Base-by-base conservation (phyloP, 2,888 invertebrate species). In the Meteorus cinctellus region DNA sequence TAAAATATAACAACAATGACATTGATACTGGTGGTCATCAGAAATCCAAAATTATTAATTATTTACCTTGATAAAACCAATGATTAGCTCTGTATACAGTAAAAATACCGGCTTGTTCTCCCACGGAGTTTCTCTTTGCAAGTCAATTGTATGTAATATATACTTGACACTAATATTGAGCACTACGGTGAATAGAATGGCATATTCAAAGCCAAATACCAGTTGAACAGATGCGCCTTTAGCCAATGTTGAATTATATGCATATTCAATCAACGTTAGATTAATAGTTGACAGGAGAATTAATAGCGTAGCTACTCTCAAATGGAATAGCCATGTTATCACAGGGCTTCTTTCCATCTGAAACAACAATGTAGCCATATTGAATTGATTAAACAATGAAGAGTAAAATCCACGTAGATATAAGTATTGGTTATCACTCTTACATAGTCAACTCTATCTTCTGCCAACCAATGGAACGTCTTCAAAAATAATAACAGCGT, bases 191-290 rank as follows among this genome's bases (percentile, higher is more conserved):
- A 98, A 91, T 70, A 99, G 91, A 88, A 99, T 97, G 79, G 98
- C 98, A 91, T 99, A 99, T 91, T 99, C 99, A 91, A 99, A 99
- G 71, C 99, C 99, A 92, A 99, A 99, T 6, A 99, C 99, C 78
- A 99, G 92, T 90, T 99, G 99, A 1, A 98, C 98, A 0, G 98
- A 97, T 6, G 99, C 97, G 60, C 99, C 99, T 88, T 97, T 97
- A 1, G 94, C 92, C 36, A 98, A 91, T 4, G 98, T 98, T 77
- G 96, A 96, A 87, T 96, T 95, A 89, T 98, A 99, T 1, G 97
- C 99, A 90, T 97, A 96, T 86, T 95, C 94, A 6, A 99, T 95
- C 91, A 99, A 97, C 86, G 95, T 94, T 79, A 96, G 92, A 90
- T 99, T 99, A 72, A 97, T 91, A 19, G 94, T 91, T 27, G 96